Evolutionary conservation across 30 jellyfish, hydroid and myxozoan species (phyloP).

Genomic region (Cassiopea xamachana): DNA sequence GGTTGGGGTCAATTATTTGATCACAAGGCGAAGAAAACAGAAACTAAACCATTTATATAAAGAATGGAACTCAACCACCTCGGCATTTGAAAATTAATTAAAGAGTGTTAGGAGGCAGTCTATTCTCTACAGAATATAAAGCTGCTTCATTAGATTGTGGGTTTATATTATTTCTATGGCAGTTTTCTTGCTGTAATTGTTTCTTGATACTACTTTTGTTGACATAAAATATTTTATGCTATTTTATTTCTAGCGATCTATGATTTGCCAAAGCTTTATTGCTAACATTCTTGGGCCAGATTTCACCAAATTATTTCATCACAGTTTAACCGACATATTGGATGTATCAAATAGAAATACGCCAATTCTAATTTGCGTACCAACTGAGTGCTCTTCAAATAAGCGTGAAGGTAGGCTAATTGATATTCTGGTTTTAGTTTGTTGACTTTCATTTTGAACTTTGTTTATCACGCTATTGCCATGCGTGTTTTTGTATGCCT

Average conservation of each 20-base stretch:
- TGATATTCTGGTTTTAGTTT: background rate
- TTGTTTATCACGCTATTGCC: too few species aligned
- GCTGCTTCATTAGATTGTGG: too few species aligned
- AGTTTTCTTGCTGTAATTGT: background rate
- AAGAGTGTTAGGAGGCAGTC: too few species aligned
- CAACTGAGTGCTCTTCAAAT: background rate
- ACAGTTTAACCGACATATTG: constrained; percentile 9
- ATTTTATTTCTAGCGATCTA: constrained; percentile 19
- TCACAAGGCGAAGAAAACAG: too few species aligned
- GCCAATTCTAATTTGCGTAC: constrained; percentile 39
- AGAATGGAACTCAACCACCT: too few species aligned
- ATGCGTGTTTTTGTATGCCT: too few species aligned
- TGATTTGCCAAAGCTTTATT: constrained; percentile 33
- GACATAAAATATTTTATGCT: background rate
- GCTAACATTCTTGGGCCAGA: constrained; percentile 72
- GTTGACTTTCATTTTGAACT: background rate
- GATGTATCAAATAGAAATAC: background rate
- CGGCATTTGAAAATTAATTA: too few species aligned
- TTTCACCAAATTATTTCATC: constrained; percentile 29
- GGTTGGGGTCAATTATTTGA: too few species aligned
- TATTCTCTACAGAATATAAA: too few species aligned
- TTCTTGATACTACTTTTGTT: background rate
- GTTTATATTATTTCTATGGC: too few species aligned
- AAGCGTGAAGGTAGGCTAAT: constrained; percentile 41
- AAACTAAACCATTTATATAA: too few species aligned